Evolutionary conservation across 2,113 vertebrate genomes (phyloP).

Genomic region (Isurus oxyrinchus): DNA sequence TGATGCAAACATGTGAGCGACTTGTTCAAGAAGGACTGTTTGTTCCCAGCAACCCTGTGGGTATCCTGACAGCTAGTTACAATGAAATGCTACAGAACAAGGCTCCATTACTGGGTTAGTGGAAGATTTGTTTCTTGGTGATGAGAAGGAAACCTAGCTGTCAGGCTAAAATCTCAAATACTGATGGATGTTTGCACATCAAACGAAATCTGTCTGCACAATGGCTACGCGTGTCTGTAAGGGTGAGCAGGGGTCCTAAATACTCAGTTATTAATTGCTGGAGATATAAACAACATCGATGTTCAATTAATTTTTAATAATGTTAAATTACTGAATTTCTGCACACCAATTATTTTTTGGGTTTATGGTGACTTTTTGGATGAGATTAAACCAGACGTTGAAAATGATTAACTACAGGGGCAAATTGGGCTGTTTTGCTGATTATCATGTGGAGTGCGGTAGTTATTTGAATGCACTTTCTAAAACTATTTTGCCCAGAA

Average conservation of each 20-base stretch:
- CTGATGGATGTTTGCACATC: background rate
- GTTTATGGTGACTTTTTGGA: background rate
- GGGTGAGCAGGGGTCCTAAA: background rate
- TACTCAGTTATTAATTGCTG: background rate
- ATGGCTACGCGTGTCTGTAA: background rate
- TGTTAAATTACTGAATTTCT: background rate
- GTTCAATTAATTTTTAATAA: background rate
- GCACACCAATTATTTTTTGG: background rate
- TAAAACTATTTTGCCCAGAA: background rate
- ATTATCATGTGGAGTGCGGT: background rate
- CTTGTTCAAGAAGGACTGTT: constrained; percentile 36
- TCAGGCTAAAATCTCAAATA: background rate
- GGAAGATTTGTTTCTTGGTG: constrained; percentile 21
- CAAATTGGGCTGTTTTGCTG: background rate
- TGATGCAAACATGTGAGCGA: constrained; percentile 38
- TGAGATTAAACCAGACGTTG: background rate
- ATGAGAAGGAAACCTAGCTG: background rate
- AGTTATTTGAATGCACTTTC: background rate
- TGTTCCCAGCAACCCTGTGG: constrained; percentile 36
- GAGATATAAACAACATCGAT: background rate
- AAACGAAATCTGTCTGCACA: background rate
- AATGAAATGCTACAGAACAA: constrained; percentile 37
- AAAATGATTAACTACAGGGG: background rate
- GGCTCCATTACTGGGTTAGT: constrained; percentile 36
- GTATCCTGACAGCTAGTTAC: constrained; percentile 37